Evolutionary conservation across 1,140 invertebrate genomes (phyloP).

Genomic region (Pteromalus puparum): DNA sequence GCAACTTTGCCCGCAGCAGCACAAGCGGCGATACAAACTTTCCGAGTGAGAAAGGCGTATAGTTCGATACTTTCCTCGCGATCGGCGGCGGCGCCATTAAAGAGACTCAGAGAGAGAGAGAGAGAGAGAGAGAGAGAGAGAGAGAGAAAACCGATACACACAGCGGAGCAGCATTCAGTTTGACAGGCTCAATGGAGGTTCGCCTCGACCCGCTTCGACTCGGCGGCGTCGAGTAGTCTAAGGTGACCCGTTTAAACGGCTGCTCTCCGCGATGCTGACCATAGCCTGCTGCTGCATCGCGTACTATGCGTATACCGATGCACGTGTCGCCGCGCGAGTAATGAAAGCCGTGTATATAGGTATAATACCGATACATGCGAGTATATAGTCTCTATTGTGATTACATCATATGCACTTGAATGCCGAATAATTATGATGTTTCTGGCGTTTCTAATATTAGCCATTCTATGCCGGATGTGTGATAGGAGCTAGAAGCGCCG

Average conservation of each 20-base stretch:
- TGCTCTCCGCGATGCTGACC: background rate
- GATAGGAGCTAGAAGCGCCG: no score
- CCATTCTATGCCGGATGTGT: no score
- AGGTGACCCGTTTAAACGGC: background rate
- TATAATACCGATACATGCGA: no score
- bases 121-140: background rate
- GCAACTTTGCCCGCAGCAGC: background rate
- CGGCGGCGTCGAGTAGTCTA: background rate
- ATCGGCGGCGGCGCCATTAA: background rate
- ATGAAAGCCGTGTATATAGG: background rate
- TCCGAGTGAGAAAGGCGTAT: background rate
- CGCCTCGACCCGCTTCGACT: background rate
- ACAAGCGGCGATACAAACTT: background rate
- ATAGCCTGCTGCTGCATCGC: background rate
- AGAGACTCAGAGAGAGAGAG: background rate
- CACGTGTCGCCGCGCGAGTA: background rate
- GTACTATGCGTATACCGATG: no score
- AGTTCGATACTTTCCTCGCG: background rate
- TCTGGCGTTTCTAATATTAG: no score
- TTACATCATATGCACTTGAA: no score
- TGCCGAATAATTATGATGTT: no score
- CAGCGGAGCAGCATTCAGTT: background rate
- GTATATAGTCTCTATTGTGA: no score
- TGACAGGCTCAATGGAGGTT: conserved; percentile 3
- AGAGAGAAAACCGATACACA: background rate